A percentile compares a stretch with the other conserved stretches of the same genome.
Evolutionary conservation across 1,140 invertebrate genomes (phyloP).

Genomic region (Hetaerina americana): DNA sequence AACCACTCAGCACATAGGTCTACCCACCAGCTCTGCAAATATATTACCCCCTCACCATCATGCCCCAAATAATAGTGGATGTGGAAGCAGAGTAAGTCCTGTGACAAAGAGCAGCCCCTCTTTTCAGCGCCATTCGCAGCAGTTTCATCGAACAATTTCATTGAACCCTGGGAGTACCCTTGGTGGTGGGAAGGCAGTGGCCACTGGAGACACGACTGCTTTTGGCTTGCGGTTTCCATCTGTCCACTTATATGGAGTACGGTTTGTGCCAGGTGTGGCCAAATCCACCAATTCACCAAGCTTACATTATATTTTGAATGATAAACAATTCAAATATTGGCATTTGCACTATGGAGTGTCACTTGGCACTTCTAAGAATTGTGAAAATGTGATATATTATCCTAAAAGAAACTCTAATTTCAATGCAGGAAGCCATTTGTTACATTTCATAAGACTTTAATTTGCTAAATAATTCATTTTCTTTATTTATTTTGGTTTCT

Average conservation of each 20-base stretch:
- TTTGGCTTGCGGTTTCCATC: neutral
- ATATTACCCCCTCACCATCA: neutral
- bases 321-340: too few relatives aligned
- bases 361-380: too few relatives aligned
- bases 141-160: neutral
- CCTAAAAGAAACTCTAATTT: too few relatives aligned
- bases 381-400: too few relatives aligned
- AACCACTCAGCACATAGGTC: neutral
- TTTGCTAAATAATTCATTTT: too few relatives aligned
- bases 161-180: neutral
- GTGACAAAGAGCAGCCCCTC: neutral
- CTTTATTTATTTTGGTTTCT: too few relatives aligned
- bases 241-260: neutral
- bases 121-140: neutral
- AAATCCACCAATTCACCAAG: neutral
- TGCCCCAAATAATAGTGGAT: neutral
- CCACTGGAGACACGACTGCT: neutral
- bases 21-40: neutral
- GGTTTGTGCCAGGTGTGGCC: neutral
- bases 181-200: neutral
- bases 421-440: too few relatives aligned
- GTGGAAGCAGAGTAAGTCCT: neutral
- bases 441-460: too few relatives aligned
- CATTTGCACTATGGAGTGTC: too few relatives aligned
- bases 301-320: too few relatives aligned